Percentiles rank a stretch among this genome's conserved stretches.
Evolutionary conservation across 2,113 vertebrate genomes (phyloP).

Genomic region (Lathamus discolor): DNA sequence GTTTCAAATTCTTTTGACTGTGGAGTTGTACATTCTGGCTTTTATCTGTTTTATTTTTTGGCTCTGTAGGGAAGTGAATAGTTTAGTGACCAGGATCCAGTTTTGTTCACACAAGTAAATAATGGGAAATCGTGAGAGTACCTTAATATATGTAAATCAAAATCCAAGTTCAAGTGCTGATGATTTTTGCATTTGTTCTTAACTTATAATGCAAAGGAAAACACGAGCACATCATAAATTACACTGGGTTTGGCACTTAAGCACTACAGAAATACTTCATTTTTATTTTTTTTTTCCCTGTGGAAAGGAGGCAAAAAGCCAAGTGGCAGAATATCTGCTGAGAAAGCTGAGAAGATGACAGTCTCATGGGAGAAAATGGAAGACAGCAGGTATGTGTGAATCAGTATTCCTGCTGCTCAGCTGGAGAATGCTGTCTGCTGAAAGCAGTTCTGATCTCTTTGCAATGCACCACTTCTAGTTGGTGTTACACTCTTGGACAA

Average conservation of each 20-base stretch:
- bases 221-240: slow-evolving; percentile 59
- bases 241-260: slow-evolving; percentile 45
- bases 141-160: slow-evolving; percentile 39
- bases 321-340: slow-evolving; percentile 57
- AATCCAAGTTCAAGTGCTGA: slow-evolving; percentile 38
- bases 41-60: background rate
- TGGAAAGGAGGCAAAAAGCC: slow-evolving; percentile 65
- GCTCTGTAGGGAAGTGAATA: background rate
- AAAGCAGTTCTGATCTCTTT: background rate
- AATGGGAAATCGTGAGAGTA: slow-evolving; percentile 14
- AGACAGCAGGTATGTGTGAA: slow-evolving; percentile 72
- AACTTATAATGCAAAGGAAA: slow-evolving; percentile 53
- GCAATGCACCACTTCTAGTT: background rate
- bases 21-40: background rate
- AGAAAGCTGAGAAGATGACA: slow-evolving; percentile 68
- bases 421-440: slow-evolving; percentile 13
- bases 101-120: slow-evolving; percentile 47
- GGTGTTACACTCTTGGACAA: background rate
- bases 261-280: slow-evolving; percentile 13
- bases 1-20: background rate
- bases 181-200: slow-evolving; percentile 58
- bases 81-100: slow-evolving; percentile 9
- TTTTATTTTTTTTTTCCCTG: background rate
- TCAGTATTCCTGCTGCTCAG: slow-evolving; percentile 32
- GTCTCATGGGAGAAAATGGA: slow-evolving; percentile 60